These are phyloP conservation scores for Trachelus tabidus DNA, from an alignment of 2,888 invertebrate species.

Conservation along the genomic window DNA sequence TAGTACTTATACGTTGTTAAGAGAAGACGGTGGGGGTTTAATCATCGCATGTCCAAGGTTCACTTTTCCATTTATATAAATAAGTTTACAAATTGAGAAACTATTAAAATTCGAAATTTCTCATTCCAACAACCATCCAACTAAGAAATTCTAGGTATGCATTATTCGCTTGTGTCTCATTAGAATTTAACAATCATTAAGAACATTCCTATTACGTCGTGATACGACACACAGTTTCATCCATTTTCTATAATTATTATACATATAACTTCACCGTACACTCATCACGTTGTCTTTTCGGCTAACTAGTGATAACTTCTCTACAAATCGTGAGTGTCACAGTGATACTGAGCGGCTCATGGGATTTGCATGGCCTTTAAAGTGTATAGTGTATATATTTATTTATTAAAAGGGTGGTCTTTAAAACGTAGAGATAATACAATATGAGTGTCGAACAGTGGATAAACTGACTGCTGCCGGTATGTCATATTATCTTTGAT, in stretches of 20 bases:
- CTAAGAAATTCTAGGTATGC: conserved; percentile 15
- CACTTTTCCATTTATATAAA: background rate
- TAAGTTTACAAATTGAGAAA: conserved; percentile 42
- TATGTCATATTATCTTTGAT: too few species aligned
- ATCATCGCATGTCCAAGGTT: background rate
- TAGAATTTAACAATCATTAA: conserved; percentile 37
- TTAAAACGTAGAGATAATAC: background rate
- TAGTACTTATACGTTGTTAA: conserved; percentile 28
- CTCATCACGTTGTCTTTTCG: background rate
- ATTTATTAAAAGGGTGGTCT: background rate
- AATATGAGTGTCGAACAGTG: background rate
- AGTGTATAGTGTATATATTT: background rate
- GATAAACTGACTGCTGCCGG: background rate
- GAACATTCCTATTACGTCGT: background rate
- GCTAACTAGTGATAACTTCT: background rate
- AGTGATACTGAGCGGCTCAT: background rate
- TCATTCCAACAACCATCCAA: conserved; percentile 28
- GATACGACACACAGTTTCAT: background rate
- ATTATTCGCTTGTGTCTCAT: conserved; percentile 14
- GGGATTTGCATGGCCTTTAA: background rate
- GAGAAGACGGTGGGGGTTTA: conserved; percentile 28
- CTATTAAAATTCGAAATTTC: conserved; percentile 34
- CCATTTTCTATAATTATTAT: background rate
- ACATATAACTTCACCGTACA: background rate
- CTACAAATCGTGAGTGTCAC: background rate